Evolutionary conservation across 2,888 invertebrate genomes (phyloP).

Genomic region (Ennomos fuscantarius): DNA sequence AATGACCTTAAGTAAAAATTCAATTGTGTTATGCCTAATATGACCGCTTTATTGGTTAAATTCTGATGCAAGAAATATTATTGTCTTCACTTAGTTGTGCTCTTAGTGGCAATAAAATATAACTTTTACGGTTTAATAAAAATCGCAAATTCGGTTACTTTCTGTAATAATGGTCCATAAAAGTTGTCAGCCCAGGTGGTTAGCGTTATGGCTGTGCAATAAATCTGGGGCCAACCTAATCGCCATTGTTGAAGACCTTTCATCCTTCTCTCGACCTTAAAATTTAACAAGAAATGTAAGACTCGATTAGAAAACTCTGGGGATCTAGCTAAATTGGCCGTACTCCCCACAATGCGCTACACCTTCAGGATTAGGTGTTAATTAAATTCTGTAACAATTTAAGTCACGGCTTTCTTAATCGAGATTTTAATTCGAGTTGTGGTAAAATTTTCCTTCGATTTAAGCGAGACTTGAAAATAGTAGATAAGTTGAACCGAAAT

Average conservation of each 20-base stretch:
- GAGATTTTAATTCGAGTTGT: constrained; percentile 35
- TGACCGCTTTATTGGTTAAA: not conserved
- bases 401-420: constrained; percentile 36
- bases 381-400: constrained; percentile 57
- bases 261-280: constrained; percentile 32
- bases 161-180: constrained; percentile 52
- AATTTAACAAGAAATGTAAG: constrained; percentile 38
- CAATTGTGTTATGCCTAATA: no score
- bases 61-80: constrained; percentile 8
- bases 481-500: no score
- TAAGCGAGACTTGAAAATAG: not conserved
- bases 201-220: constrained; percentile 47
- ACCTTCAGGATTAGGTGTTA: constrained; percentile 53
- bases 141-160: constrained; percentile 45
- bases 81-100: constrained; percentile 6
- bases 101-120: constrained; percentile 23
- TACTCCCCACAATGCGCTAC: constrained; percentile 31
- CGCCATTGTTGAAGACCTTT: constrained; percentile 45
- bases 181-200: constrained; percentile 57
- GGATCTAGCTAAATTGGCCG: constrained; percentile 43
- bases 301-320: constrained; percentile 28
- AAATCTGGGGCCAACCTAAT: constrained; percentile 51
- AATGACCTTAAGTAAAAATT: no score
- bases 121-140: constrained; percentile 37
- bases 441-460: constrained; percentile 15